Conservation (phyloP, 2,888 invertebrate species). For the Ischnus inquisitorius region DNA sequence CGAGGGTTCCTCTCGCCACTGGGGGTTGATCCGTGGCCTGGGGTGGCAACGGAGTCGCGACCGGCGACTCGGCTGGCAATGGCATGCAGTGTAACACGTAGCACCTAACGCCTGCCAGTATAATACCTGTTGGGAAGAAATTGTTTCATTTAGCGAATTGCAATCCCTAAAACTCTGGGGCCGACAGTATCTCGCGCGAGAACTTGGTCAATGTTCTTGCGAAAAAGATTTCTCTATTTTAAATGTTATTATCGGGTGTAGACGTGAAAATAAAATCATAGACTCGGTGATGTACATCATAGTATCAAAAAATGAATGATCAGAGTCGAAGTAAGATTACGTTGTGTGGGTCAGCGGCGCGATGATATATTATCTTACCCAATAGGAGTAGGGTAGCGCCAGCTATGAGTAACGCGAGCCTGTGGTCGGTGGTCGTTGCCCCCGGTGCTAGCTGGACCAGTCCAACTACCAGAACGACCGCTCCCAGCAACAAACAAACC, state of each 20-base stretch:
- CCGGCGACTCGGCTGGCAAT: conserved; percentile 80
- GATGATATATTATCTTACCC: conserved; percentile 83
- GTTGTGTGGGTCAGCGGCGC: background rate
- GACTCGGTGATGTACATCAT: no score
- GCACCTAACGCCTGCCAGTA: conserved; percentile 81
- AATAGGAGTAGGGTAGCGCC: conserved; percentile 89
- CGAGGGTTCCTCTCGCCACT: conserved; percentile 78
- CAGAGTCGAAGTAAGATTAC: background rate
- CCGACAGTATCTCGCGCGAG: background rate
- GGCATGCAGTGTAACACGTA: conserved; percentile 83
- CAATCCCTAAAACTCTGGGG: background rate
- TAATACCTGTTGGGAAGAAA: conserved; percentile 76
- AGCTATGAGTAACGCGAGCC: conserved; percentile 90
- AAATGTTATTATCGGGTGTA: no score
- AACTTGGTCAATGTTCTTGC: background rate
- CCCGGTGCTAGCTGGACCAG: conserved; percentile 92
- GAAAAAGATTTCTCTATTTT: no score
- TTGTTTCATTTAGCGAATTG: background rate
- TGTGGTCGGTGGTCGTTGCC: conserved; percentile 92
- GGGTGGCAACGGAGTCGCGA: conserved; percentile 81
- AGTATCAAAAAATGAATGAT: background rate
- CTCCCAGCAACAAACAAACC: conserved; percentile 91
- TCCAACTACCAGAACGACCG: conserved; percentile 92
- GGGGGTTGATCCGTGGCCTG: conserved; percentile 74
- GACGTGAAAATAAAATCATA: no score